Evolutionary conservation across 2,113 vertebrate genomes (phyloP).

Genomic region (Bettongia penicillata): DNA sequence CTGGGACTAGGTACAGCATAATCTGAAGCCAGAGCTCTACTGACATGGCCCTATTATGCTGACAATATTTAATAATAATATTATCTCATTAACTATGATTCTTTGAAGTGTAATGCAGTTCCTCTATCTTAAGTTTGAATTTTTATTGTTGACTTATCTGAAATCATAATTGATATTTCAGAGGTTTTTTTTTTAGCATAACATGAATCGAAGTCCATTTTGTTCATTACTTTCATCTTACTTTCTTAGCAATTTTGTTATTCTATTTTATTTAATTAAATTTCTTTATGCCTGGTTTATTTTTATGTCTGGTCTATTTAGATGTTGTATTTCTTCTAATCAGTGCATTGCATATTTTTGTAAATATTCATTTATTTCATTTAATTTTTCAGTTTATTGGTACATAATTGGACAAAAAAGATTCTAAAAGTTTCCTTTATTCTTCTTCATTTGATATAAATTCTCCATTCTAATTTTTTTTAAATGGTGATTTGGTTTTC

Average conservation of each 20-base stretch:
- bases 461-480: not conserved
- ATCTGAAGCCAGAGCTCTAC: not conserved
- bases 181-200: not conserved
- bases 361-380: not conserved
- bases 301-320: not conserved
- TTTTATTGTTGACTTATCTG: not conserved
- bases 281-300: not conserved
- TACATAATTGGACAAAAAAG: not conserved
- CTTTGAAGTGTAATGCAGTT: not conserved
- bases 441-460: not conserved
- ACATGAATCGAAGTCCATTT: not conserved
- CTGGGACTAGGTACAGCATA: not conserved
- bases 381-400: not conserved
- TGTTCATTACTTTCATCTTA: not conserved
- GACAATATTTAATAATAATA: not conserved
- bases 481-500: not conserved
- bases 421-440: not conserved
- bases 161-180: not conserved
- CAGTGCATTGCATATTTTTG: not conserved
- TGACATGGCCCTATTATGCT: not conserved
- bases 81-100: not conserved
- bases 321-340: not conserved
- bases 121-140: not conserved
- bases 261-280: not conserved
- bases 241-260: not conserved